Conservation (phyloP, 2,888 invertebrate species). For the Pristionchus arcanus region DNA sequence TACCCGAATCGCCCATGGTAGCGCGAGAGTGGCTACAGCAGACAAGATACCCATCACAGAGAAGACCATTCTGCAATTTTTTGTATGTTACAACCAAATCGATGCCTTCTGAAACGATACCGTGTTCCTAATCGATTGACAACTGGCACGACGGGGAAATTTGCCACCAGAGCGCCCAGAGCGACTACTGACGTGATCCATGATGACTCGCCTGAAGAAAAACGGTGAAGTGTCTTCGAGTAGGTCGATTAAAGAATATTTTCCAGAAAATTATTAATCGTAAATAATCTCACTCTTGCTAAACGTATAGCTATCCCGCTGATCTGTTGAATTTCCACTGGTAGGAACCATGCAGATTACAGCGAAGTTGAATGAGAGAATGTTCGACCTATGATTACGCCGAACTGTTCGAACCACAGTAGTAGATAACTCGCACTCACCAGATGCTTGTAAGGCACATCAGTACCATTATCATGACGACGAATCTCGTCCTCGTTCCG, state of each 20-base stretch:
- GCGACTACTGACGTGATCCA: slow-evolving; percentile 76
- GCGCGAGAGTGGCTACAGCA: slow-evolving; percentile 71
- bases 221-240: no score
- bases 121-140: slow-evolving; percentile 63
- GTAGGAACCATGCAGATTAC: slow-evolving; percentile 72
- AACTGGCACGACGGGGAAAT: slow-evolving; percentile 75
- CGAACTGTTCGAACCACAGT: neutral
- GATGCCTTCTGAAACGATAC: neutral
- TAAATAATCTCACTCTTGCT: slow-evolving; percentile 15
- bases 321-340: neutral
- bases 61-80: slow-evolving; percentile 67
- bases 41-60: slow-evolving; percentile 74
- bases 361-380: slow-evolving; percentile 78
- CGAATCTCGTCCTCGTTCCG: slow-evolving; percentile 77
- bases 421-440: slow-evolving; percentile 57
- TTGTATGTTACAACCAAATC: neutral
- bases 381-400: slow-evolving; percentile 72
- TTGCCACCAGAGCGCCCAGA: slow-evolving; percentile 73
- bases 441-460: slow-evolving; percentile 76
- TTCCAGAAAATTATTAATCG: no score
- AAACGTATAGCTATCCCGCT: slow-evolving; percentile 1
- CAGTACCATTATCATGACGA: slow-evolving; percentile 75
- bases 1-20: slow-evolving; percentile 74
- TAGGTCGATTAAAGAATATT: no score
- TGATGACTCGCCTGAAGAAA: slow-evolving; percentile 55